Base-by-base conservation (phyloP, 2,797 vertebrate species). In the Intellagama lesueurii region DNA sequence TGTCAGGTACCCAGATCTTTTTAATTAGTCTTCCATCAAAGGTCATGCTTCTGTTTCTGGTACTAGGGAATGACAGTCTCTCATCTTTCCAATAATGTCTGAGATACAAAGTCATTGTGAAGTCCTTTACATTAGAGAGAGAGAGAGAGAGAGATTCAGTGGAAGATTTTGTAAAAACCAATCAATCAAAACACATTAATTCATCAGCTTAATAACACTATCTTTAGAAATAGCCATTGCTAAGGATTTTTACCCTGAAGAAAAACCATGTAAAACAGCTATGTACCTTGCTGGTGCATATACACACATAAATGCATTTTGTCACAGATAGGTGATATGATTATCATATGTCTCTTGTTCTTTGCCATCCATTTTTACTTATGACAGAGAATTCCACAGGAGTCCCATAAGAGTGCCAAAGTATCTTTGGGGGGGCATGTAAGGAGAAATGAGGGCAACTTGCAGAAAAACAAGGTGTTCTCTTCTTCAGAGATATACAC, bases 61-160 rank as follows among this genome's bases (percentile, higher is more conserved):
- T 98, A 93, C 98, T 99, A 44, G 92, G 97, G 93, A 99, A 99
- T 49, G 98, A 98, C 76, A 99, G 97, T 0, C 98, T 98, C 87
- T 98, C 98, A 17, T 99, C 98, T 96, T 99, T 98, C 98, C 98
- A 99, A 95, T 99, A 99, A 95, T 99, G 98, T 92, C 98, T 97
- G 95, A 99, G 97, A 92, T 99, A 99, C 76, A 99, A 97, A 87
- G 98, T 99, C 98, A 99, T 99, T 66, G 98, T 99, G 94, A 99
- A 99, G 95, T 99, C 98, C 98, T 99, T 73, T 16, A 86, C 49
- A 90, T 77, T n/a, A n/a, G n/a, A 93, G 92, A 94, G 72, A 90
- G 92, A 96, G 92, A 94, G 24, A 93, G 91, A 94, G 91, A 80
- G 81, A 95, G n/a, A 86, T 86, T 68, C 47, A 77, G 85, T 66